Evolutionary conservation across 2,888 invertebrate species (phyloP).

Genomic region (Agrochola macilenta): DNA sequence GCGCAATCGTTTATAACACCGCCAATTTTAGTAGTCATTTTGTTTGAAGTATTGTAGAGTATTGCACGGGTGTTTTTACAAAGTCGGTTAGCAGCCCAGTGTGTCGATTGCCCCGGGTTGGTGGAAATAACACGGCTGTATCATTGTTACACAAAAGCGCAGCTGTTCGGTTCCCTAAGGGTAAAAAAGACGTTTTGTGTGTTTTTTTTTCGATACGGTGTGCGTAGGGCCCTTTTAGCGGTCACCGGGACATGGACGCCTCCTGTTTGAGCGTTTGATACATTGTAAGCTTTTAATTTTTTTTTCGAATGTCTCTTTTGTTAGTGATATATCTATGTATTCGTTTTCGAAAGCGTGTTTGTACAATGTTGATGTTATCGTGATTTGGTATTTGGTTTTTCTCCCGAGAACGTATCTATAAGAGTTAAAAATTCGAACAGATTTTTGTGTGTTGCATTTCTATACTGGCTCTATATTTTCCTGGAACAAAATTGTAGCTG

Average conservation of each 20-base stretch:
- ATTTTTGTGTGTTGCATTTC: background rate
- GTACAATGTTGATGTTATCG: constrained; percentile 19
- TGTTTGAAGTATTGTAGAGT: constrained; percentile 38
- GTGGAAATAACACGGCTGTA: constrained; percentile 87
- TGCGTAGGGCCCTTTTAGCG: constrained; percentile 84
- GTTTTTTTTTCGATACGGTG: constrained; percentile 81
- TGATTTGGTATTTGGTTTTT: background rate
- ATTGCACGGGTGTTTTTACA: constrained; percentile 62
- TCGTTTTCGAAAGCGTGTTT: constrained; percentile 44
- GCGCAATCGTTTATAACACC: constrained; percentile 80
- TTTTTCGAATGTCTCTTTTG: constrained; percentile 58
- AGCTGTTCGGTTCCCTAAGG: constrained; percentile 89
- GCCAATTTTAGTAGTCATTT: constrained; percentile 69
- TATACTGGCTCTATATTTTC: background rate
- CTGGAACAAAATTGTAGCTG: background rate
- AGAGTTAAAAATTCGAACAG: background rate
- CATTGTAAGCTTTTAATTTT: constrained; percentile 72
- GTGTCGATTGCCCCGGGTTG: constrained; percentile 86
- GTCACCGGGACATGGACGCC: constrained; percentile 85
- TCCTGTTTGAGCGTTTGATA: constrained; percentile 77
- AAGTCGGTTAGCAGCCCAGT: constrained; percentile 76
- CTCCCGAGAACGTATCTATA: too few relatives aligned
- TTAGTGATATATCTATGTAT: constrained; percentile 58
- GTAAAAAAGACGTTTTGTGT: constrained; percentile 89
- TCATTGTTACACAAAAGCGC: constrained; percentile 89